phyloP scores from a whole-genome alignment of 2,797 vertebrate genomes.

The Phalloptychus januarius region DNA sequence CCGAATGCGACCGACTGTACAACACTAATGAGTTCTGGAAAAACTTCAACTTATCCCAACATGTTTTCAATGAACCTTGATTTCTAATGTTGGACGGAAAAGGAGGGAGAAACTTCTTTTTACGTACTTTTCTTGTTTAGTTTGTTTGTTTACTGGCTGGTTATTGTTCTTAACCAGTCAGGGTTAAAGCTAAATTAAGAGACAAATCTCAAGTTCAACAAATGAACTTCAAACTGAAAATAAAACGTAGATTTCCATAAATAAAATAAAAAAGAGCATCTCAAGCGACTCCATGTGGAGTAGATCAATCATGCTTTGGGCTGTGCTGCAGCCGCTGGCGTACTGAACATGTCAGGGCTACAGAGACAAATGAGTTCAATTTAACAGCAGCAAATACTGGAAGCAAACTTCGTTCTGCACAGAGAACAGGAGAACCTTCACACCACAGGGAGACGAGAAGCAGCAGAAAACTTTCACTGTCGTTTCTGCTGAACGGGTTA shows the following conservation, averaged over 20 bases:
- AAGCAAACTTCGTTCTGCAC: neutral
- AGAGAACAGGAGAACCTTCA: neutral
- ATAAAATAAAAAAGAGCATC: neutral
- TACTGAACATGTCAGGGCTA: conserved; percentile 2
- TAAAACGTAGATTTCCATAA: neutral
- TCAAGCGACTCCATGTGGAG: neutral
- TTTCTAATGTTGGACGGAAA: neutral
- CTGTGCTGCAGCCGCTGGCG: neutral
- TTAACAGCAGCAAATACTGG: conserved; percentile 7
- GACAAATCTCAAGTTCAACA: neutral
- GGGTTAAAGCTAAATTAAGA: too few relatives aligned
- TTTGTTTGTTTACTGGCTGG: neutral
- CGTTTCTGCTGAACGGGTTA: neutral
- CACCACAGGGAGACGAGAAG: neutral
- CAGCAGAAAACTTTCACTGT: neutral
- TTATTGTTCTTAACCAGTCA: neutral
- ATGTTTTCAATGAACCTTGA: neutral
- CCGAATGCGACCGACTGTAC: conserved; percentile 12
- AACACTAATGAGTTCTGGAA: neutral
- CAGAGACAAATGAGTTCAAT: conserved; percentile 13
- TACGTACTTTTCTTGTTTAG: neutral
- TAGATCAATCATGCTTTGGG: conserved; percentile 7
- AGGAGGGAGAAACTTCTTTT: neutral
- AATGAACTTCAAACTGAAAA: neutral
- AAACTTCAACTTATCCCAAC: neutral